Evolutionary conservation across 1,140 invertebrate genomes (phyloP).

Genomic region (Coboldia fuscipes): DNA sequence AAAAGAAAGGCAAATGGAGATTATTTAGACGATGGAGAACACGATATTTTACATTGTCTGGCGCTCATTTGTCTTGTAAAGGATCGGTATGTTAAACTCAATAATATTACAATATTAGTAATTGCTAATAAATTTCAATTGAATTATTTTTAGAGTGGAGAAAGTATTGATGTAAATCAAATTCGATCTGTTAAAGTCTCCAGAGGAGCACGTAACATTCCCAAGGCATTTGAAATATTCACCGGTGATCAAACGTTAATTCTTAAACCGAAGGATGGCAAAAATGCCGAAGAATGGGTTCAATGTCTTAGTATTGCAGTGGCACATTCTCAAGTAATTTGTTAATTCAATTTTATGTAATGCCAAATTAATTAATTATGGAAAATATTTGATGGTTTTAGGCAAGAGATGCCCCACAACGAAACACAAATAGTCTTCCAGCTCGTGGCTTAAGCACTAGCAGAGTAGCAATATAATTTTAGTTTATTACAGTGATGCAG

Average conservation of each 20-base stretch:
- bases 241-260: constrained; percentile 79
- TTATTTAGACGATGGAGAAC: constrained; percentile 80
- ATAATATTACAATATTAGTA: not conserved
- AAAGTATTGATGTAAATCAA: constrained; percentile 70
- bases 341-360: not conserved
- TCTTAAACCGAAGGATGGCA: constrained; percentile 83
- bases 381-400: too few relatives aligned
- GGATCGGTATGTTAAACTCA: constrained; percentile 41
- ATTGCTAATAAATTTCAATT: not conserved
- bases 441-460: constrained; percentile 27
- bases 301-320: constrained; percentile 75
- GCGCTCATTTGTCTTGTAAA: constrained; percentile 71
- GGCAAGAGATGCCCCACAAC: constrained; percentile 35
- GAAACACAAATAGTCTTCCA: constrained; percentile 41
- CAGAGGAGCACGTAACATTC: constrained; percentile 64
- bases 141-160: constrained; percentile 30
- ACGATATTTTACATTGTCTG: constrained; percentile 80
- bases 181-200: constrained; percentile 82
- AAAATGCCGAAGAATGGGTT: constrained; percentile 86
- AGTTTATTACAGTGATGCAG: too few relatives aligned
- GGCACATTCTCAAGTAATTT: constrained; percentile 46
- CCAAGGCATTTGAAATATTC: constrained; percentile 91
- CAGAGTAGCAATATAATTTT: constrained; percentile 15
- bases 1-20: constrained; percentile 85
- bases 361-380: too few relatives aligned